Base-by-base conservation (phyloP, 2,888 invertebrate species). In the Apocheima hispidaria region DNA sequence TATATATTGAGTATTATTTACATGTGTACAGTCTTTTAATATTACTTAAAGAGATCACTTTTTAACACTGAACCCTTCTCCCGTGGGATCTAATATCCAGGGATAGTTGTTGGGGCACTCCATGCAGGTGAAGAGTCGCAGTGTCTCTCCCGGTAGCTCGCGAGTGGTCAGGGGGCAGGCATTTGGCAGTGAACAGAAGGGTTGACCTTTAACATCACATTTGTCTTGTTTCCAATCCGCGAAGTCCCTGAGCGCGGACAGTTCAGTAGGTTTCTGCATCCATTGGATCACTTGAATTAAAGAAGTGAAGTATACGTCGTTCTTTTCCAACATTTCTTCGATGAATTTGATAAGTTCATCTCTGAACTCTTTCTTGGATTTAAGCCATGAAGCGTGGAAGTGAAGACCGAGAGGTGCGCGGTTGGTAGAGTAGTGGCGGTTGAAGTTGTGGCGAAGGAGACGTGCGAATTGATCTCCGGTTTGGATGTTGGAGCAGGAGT, bases 71-170 rank as follows among this genome's bases (percentile, higher is more conserved):
- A 97, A 97, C 78, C 98, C 98, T 92, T 98, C 98, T 79, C 98
- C 98, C 80, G 98, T 98, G 68, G 98, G 98, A 92, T 98, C 98
- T 78, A 98, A 93, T 80, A 98, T 96, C 98, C 98, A 98, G 57
- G 98, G 98, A 83, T 98, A 98, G 90, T 98, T 97, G 85, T 98
- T 97, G 64, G 98, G 98, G 87, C 98, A 98, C 87, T 98, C 98
- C 96, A 98, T 97, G 89, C 98, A 98, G 57, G 98, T 98, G 93
- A 98, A 98, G 61, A 98, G 94, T 84, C 98, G 96, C 48, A 98
- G 94, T 48, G 97, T 98, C 90, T 98, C 98, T 66, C 98, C 98
- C 30, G 98, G 98, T 71, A 98, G 91, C 89, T 98, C 98, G 78
- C 98, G 94, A 63, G 98, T 98, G 44, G 96, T 97, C 74, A 98